Base-by-base conservation (phyloP, 2,113 vertebrate genomes). In the Pachycephala philippinensis region DNA sequence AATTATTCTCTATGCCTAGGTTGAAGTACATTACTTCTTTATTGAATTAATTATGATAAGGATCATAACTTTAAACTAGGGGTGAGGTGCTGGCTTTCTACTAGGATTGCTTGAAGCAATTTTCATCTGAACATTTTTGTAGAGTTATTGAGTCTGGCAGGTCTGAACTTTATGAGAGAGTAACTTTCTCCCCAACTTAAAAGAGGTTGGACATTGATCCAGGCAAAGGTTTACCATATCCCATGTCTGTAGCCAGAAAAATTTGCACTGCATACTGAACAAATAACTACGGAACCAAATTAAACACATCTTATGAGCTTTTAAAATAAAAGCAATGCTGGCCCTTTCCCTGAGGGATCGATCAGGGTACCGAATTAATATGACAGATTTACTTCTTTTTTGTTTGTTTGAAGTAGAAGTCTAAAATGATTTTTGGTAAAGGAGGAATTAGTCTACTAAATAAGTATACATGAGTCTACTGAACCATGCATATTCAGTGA, bases 1-100 rank as follows among this genome's bases (percentile, higher is more conserved):
- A 98, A 98, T 98, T 98, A 98, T 98, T 98, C 98, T 98, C 97
- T 98, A 98, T 98, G 98, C 98, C 98, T 97, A 98, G 99, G 98
- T 99, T 99, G 98, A 99, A 98, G 98, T 99, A 99, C 99, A 99
- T 99, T 99, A 99, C 98, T 98, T 98, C 99, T 99, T 99, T 99
- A 99, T 99, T 99, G 99, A 99, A 99, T 99, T 99, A 99, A 99
- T 99, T 99, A 99, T 97, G 99, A 99, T 99, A 99, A 99, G 99
- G 99, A 99, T 99, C 99, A 98, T 99, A 99, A 99, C 99, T 99
- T 99, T 99, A 99, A 99, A 99, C 98, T 98, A 98, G 98, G 99
- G 99, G 99, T 99, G 99, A 99, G 99, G 98, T 97, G 97, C 98
- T 98, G 99, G 98, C 98, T 99, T 98, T 98, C 98, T 98, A 96